These are phyloP conservation scores for Coptodon rendalli DNA, from an alignment of 2,113 vertebrate species.

Conservation along the genomic window DNA sequence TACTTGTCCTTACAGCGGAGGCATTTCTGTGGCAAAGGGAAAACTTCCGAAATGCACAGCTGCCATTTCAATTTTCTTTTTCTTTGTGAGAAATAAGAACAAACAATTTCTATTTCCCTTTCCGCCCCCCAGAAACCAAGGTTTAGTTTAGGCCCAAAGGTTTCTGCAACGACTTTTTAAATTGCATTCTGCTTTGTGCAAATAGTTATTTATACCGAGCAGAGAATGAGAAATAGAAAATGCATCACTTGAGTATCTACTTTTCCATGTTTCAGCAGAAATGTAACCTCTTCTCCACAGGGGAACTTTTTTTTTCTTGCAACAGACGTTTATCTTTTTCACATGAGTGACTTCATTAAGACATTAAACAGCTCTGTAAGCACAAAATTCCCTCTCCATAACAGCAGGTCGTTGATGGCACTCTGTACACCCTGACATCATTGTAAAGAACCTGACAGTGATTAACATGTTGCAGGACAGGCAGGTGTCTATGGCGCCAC, in stretches of 20 bases:
- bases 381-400: background rate
- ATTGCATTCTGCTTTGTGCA: background rate
- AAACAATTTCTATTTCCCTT: background rate
- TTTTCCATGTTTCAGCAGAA: background rate
- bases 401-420: background rate
- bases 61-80: background rate
- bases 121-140: background rate
- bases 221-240: background rate
- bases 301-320: background rate
- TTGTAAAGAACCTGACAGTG: background rate
- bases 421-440: background rate
- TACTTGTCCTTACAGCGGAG: background rate
- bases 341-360: background rate
- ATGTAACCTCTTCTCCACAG: background rate
- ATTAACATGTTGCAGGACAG: conserved; percentile 6
- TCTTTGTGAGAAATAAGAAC: background rate
- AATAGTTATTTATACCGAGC: conserved; percentile 2
- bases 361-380: background rate
- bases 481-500: background rate
- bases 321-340: background rate
- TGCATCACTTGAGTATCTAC: background rate
- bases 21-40: background rate
- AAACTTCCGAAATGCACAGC: background rate
- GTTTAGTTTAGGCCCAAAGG: background rate
- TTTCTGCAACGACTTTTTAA: background rate